Conservation (phyloP, 2,797 vertebrate genomes). For the Schizopygopsis malacanthus region DNA sequence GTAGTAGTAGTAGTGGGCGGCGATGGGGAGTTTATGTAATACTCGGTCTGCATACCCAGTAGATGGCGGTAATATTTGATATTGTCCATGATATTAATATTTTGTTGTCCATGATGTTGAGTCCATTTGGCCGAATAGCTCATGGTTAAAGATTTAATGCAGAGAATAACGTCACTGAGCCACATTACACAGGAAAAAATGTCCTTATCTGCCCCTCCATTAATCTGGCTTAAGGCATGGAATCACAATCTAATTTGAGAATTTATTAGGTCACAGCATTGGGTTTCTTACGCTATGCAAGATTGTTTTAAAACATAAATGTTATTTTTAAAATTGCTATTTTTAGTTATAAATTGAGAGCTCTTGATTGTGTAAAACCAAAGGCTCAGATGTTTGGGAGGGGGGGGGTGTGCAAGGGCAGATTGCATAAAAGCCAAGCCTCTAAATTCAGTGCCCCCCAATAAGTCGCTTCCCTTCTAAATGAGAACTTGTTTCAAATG, state of each 20-base stretch:
- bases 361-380: conserved; percentile 6
- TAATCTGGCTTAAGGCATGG: not conserved
- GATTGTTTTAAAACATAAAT: not conserved
- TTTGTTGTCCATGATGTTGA: conserved; percentile 60
- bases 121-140: conserved; percentile 65
- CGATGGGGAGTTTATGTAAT: conserved; percentile 76
- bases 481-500: conserved; percentile 57
- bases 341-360: not conserved
- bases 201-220: conserved; percentile 5
- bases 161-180: conserved; percentile 4
- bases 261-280: not conserved
- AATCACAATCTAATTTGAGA: not conserved
- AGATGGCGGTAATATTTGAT: conserved; percentile 80
- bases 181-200: not conserved
- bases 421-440: conserved; percentile 38
- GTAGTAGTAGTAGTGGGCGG: conserved; percentile 65
- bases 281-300: not conserved
- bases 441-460: conserved; percentile 36
- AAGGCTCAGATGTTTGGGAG: conserved; percentile 26
- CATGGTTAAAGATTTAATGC: conserved; percentile 47
- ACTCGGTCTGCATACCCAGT: conserved; percentile 73
- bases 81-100: conserved; percentile 58
- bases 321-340: not conserved
- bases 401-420: not conserved
- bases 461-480: conserved; percentile 55